phyloP scores from a whole-genome alignment of 23 tunicate genomes.

The Aplidium turbinatum region DNA sequence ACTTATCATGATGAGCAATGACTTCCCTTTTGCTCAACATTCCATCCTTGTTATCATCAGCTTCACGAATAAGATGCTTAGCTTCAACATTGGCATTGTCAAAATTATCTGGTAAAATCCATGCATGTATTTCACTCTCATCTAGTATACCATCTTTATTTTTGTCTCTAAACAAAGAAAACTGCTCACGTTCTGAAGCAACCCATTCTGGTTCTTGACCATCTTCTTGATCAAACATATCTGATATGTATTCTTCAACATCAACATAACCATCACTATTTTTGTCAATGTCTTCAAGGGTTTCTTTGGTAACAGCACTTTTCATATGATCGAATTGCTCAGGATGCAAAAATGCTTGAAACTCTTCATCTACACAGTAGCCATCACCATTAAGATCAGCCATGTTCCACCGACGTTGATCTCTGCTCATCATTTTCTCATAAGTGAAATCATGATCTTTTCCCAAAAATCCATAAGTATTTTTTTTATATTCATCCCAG shows the following conservation, averaged over 20 bases:
- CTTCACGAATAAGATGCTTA: constrained; percentile 84
- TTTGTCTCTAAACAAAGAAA: constrained; percentile 59
- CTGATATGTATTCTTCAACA: constrained; percentile 82
- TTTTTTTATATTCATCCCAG: constrained; percentile 95
- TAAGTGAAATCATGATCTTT: constrained; percentile 70
- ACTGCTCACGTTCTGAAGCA: constrained; percentile 79
- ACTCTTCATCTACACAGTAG: constrained; percentile 60
- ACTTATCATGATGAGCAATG: constrained; percentile 71
- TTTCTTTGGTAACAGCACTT: constrained; percentile 78
- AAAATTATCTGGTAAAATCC: constrained; percentile 92
- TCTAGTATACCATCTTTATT: constrained; percentile 76
- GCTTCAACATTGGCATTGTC: constrained; percentile 93
- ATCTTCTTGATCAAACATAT: constrained; percentile 58
- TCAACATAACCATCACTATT: constrained; percentile 74
- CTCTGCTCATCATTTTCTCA: constrained; percentile 72
- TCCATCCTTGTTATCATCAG: constrained; percentile 75
- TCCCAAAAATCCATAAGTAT: constrained; percentile 85
- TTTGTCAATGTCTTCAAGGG: constrained; percentile 93
- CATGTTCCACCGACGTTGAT: constrained; percentile 62
- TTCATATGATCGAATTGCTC: constrained; percentile 94
- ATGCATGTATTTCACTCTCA: constrained; percentile 70
- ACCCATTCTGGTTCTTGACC: constrained; percentile 99
- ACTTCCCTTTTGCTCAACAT: constrained; percentile 76
- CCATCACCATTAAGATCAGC: constrained; percentile 71
- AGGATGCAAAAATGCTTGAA: constrained; percentile 89